A percentile compares a stretch with the other conserved stretches of the same genome.
Conservation (phyloP, 2,113 vertebrate species). For the Spizaetus ornatus region DNA sequence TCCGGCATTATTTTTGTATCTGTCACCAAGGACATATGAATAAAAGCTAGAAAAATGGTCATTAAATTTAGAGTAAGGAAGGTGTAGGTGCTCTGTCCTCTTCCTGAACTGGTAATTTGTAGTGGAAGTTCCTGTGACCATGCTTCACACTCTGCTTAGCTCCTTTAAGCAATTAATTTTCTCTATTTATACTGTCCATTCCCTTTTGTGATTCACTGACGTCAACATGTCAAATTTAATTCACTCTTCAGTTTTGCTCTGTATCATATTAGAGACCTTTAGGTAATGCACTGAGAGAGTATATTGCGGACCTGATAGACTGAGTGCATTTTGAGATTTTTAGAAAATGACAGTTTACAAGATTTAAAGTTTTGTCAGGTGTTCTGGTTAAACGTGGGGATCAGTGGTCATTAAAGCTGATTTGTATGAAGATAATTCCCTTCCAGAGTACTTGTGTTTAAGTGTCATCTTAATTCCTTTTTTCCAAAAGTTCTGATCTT, state of each 20-base stretch:
- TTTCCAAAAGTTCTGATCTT: not conserved
- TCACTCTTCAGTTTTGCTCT: slow-evolving; percentile 29
- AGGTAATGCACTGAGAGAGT: slow-evolving; percentile 4
- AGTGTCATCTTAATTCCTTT: not conserved
- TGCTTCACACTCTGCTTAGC: slow-evolving; percentile 65
- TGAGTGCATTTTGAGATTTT: slow-evolving; percentile 21
- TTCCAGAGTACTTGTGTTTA: not conserved
- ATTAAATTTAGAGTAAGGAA: not conserved
- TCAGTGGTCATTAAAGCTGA: not conserved
- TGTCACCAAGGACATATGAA: not conserved
- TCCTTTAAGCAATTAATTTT: slow-evolving; percentile 65
- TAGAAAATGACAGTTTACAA: slow-evolving; percentile 9
- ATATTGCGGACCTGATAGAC: not conserved
- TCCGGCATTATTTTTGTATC: not conserved
- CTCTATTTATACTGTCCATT: slow-evolving; percentile 41
- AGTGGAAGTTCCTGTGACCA: slow-evolving; percentile 38
- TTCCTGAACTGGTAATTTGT: slow-evolving; percentile 57
- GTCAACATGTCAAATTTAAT: slow-evolving; percentile 57
- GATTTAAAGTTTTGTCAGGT: not conserved
- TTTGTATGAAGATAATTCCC: not conserved
- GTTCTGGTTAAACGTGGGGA: not conserved
- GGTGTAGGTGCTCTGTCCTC: slow-evolving; percentile 51
- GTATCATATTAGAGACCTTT: slow-evolving; percentile 52
- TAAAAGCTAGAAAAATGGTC: not conserved
- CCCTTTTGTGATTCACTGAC: slow-evolving; percentile 48